Conservation (phyloP, 2,888 invertebrate genomes). For the Drosophila planitibia region DNA sequence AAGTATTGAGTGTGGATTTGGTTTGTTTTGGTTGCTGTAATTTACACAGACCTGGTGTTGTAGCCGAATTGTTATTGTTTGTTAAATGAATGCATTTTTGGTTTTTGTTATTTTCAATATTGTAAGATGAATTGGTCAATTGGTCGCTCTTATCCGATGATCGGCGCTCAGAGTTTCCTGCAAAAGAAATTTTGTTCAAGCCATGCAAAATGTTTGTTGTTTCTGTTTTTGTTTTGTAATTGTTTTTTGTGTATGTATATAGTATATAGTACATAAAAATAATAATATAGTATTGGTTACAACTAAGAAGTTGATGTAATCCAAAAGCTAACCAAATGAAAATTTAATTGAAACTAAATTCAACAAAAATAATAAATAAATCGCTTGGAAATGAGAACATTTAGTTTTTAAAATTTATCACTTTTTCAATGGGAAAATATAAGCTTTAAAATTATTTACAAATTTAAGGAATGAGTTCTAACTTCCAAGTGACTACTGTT, state of each 20-base stretch:
- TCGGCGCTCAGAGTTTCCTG: slow-evolving; percentile 85
- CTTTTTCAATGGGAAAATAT: neutral
- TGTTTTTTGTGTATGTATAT: slow-evolving; percentile 26
- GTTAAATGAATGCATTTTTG: slow-evolving; percentile 85
- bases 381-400: neutral
- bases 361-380: slow-evolving; percentile 8
- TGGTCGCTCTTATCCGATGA: slow-evolving; percentile 86
- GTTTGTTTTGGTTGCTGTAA: slow-evolving; percentile 65
- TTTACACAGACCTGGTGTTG: slow-evolving; percentile 86
- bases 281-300: slow-evolving; percentile 19
- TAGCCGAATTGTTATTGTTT: slow-evolving; percentile 85
- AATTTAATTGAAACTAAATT: slow-evolving; percentile 6
- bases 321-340: slow-evolving; percentile 25
- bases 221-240: slow-evolving; percentile 25
- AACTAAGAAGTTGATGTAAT: slow-evolving; percentile 18
- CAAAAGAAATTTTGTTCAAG: slow-evolving; percentile 85
- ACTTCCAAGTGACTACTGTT: neutral
- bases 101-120: slow-evolving; percentile 84
- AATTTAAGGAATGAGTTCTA: neutral
- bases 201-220: slow-evolving; percentile 83
- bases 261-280: slow-evolving; percentile 15
- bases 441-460: neutral
- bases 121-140: slow-evolving; percentile 85
- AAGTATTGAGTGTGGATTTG: slow-evolving; percentile 26
- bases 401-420: neutral